These are phyloP conservation scores for Drosophila hydei DNA, from an alignment of 1,140 invertebrate species.

Conservation along the genomic window DNA sequence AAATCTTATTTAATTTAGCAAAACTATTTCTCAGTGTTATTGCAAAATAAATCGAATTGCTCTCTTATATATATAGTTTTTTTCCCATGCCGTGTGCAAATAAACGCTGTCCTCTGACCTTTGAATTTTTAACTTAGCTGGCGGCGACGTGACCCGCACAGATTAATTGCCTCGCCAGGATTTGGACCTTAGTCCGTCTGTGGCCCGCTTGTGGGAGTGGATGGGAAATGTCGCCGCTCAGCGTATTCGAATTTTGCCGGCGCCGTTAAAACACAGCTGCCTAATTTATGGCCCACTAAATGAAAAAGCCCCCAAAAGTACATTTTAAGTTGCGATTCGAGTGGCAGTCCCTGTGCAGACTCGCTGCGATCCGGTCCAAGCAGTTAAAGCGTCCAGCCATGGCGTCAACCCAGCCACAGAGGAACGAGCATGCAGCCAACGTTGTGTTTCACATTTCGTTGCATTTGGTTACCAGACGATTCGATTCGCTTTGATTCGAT, in stretches of 20 bases:
- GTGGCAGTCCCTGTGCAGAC: constrained; percentile 5
- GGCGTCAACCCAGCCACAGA: constrained; percentile 39
- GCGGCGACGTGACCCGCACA: constrained; percentile 43
- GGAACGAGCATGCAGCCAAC: neutral
- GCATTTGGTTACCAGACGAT: constrained; percentile 42
- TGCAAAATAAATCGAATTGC: constrained; percentile 21
- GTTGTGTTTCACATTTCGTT: constrained; percentile 47
- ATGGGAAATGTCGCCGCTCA: constrained; percentile 36
- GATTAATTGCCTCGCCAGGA: constrained; percentile 56
- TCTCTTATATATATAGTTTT: neutral
- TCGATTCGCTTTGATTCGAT: constrained; percentile 30
- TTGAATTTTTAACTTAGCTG: constrained; percentile 45
- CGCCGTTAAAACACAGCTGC: constrained; percentile 41
- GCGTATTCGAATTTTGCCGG: constrained; percentile 29
- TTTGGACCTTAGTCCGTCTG: constrained; percentile 24
- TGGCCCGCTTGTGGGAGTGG: neutral
- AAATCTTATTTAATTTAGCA: too few species aligned
- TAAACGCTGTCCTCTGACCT: constrained; percentile 16
- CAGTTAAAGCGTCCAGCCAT: constrained; percentile 52
- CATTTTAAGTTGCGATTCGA: constrained; percentile 57
- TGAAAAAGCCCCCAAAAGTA: constrained; percentile 63
- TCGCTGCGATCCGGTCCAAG: constrained; percentile 12
- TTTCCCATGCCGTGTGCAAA: neutral
- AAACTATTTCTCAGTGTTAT: neutral
- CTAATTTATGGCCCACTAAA: constrained; percentile 67